These are phyloP conservation scores for Aleiodes sp. DNA, from an alignment of 1,140 invertebrate genomes.

Conservation along the genomic window DNA sequence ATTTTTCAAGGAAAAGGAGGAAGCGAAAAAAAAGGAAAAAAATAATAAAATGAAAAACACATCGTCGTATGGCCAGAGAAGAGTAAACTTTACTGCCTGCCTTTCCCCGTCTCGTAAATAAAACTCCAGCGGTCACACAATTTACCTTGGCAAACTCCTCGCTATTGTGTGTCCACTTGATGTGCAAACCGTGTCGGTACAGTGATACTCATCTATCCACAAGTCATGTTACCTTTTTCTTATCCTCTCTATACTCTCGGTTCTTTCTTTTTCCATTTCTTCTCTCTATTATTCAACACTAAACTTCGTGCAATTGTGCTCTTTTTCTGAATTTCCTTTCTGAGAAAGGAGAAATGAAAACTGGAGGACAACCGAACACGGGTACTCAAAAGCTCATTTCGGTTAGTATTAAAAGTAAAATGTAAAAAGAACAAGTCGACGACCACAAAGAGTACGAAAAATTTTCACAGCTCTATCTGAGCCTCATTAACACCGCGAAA, in stretches of 20 bases:
- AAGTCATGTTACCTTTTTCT: not conserved
- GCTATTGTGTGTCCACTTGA: conserved; percentile 17
- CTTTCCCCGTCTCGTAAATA: conserved; percentile 16
- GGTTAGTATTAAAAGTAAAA: conserved; percentile 14
- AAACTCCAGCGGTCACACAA: conserved; percentile 17
- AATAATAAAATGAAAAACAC: too few relatives aligned
- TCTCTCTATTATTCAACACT: conserved; percentile 5
- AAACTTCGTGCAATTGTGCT: not conserved
- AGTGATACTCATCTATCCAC: conserved; percentile 5
- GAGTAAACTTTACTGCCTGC: conserved; percentile 9
- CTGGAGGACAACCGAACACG: too few relatives aligned
- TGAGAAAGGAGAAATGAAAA: not conserved
- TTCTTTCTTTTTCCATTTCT: not conserved
- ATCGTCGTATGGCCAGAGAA: conserved; percentile 6
- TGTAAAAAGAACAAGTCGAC: not conserved
- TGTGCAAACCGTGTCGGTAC: not conserved
- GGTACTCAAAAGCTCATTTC: conserved; percentile 16
- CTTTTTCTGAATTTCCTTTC: not conserved
- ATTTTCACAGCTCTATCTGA: conserved; percentile 5
- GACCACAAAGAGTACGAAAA: not conserved
- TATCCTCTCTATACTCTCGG: not conserved
- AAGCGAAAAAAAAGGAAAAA: not conserved
- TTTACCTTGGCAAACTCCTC: conserved; percentile 14
- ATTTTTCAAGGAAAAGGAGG: not conserved
- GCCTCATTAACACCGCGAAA: conserved; percentile 2